These are phyloP conservation scores for Seira musarum DNA, from an alignment of 2,888 invertebrate genomes.

Conservation along the genomic window DNA sequence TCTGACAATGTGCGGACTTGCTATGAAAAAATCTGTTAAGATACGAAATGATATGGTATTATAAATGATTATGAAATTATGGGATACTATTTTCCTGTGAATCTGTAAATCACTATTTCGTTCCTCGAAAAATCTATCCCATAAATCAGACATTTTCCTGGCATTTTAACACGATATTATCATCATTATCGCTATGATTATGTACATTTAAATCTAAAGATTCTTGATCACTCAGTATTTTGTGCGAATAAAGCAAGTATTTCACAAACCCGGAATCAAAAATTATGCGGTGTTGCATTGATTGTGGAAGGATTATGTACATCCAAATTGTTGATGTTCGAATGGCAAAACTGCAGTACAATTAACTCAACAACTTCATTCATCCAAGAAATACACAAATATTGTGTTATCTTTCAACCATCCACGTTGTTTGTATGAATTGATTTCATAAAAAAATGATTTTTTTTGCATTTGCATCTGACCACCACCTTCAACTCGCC, in stretches of 20 bases:
- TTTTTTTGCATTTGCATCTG: too few relatives aligned
- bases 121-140: constrained; percentile 30
- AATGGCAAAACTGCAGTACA: neutral
- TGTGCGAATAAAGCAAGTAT: neutral
- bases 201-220: too few relatives aligned
- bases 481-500: too few relatives aligned
- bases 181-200: constrained; percentile 17
- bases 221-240: neutral
- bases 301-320: neutral
- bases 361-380: neutral
- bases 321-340: neutral
- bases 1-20: neutral
- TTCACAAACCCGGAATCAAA: neutral
- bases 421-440: too few relatives aligned
- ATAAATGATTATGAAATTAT: neutral
- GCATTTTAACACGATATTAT: constrained; percentile 27
- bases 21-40: neutral
- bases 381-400: too few relatives aligned
- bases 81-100: neutral
- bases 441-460: too few relatives aligned
- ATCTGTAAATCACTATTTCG: too few relatives aligned
- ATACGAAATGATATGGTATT: too few relatives aligned
- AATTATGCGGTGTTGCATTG: neutral
- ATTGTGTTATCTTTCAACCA: too few relatives aligned
- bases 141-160: constrained; percentile 49